These are phyloP conservation scores for Myiothlypis chrysogaster DNA, from an alignment of 2,797 vertebrate species.

Conservation along the genomic window DNA sequence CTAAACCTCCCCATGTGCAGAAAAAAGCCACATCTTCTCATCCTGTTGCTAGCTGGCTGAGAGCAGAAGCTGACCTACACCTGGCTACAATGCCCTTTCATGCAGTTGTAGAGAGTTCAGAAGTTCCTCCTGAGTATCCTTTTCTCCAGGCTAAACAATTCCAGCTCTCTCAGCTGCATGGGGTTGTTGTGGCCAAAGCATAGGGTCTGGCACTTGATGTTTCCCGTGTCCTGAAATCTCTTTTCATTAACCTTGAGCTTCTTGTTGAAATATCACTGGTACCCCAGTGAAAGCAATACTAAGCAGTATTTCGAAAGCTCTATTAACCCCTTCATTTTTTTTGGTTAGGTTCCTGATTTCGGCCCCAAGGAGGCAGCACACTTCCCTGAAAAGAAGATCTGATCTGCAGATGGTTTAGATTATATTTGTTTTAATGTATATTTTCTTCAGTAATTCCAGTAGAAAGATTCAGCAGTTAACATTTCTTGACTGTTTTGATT, in stretches of 20 bases:
- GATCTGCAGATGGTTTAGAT: background rate
- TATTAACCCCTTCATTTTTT: background rate
- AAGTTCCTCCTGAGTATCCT: background rate
- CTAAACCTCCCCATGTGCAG: background rate
- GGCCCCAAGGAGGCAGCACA: background rate
- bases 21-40: background rate
- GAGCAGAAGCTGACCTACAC: background rate
- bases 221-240: background rate
- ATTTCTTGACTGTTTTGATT: background rate
- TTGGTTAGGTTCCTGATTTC: background rate
- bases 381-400: background rate
- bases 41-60: background rate
- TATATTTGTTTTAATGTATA: background rate
- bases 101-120: rapidly evolving
- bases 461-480: background rate
- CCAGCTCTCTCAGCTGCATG: background rate
- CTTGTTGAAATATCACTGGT: background rate
- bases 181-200: background rate
- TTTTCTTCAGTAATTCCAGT: background rate
- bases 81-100: too few relatives aligned
- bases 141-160: background rate
- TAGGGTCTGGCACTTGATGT: background rate
- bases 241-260: background rate
- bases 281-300: background rate
- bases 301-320: background rate